Evolutionary conservation across 1,140 invertebrate genomes (phyloP), one percentile per base, ranked within the genome.

Genomic region (Amyelois transitella): DNA sequence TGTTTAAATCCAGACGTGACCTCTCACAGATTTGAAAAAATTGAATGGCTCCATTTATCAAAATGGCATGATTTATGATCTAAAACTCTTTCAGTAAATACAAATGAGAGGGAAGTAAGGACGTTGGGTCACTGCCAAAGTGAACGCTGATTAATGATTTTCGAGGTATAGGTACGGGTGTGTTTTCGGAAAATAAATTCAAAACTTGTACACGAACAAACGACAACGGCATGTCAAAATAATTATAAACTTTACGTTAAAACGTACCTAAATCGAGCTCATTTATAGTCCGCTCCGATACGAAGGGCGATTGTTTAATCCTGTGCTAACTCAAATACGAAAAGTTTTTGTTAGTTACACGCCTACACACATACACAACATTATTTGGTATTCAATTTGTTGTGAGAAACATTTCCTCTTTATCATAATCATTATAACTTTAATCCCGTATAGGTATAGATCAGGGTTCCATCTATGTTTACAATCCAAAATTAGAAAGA

Each of bases 61-160:
- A 77, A 72, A 73, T 53, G 62, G 60, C 53, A 77, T 82, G 79
- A 82, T 82, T 82, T 80, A 82, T 82, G 71, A 59, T 62, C 64
- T 60, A 58, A 71, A 82, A 82, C 79, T 80, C 79, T 82, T 78
- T 82, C 77, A 70, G 72, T 78, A 80, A 82, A 82, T 82, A 82
- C 79, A 82, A 82, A 80, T 82, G 79, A 80, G 77, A 63, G 69
- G 66, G 61, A 61, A 64, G 66, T 71, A 72, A 78, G 73, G 70
- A 74, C 71, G 69, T 78, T 80, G 77, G 77, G 79, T 75, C 77
- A 81, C 70, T 74, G 77, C 79, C 79, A 82, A 82, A 82, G 74
- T 77, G 77, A 69, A 77, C 64, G 62, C 69, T 82, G 79, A 82
- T 82, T 80, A 82, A 82, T 82, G 79, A 77, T 78, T 78, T 77